A percentile compares a stretch with the other conserved stretches of the same genome.
Conservation (phyloP, 2,113 vertebrate genomes). For the Ammodramus savannarum region DNA sequence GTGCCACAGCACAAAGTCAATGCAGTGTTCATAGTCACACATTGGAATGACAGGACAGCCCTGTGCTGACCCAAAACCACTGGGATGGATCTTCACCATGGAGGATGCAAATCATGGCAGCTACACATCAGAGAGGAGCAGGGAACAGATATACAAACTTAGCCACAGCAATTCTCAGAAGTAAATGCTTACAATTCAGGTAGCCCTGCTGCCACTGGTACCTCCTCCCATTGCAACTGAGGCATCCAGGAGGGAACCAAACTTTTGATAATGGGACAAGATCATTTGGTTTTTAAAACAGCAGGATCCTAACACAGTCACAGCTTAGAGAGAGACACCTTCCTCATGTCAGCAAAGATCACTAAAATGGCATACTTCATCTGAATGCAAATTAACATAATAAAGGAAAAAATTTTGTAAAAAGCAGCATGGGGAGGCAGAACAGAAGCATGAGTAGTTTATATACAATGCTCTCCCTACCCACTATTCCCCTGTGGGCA, state of each 20-base stretch:
- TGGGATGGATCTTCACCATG: neutral
- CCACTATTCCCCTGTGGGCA: neutral
- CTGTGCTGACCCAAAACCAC: accelerated
- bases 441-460: neutral
- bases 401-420: neutral
- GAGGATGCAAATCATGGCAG: neutral
- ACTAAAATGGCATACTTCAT: neutral
- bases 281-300: neutral
- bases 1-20: neutral
- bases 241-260: neutral
- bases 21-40: accelerated
- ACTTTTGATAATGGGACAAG: neutral
- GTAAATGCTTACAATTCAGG: neutral
- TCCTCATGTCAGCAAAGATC: neutral
- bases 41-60: neutral
- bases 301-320: neutral
- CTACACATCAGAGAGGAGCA: accelerated
- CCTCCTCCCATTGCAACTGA: neutral
- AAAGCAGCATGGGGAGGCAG: neutral
- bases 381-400: neutral
- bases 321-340: neutral
- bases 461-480: neutral
- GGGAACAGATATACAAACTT: neutral
- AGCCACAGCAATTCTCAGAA: neutral
- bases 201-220: neutral